A percentile compares a stretch with the other conserved stretches of the same genome.
phyloP scores from a whole-genome alignment of 2,888 invertebrate species.

The Lamellibrachia columna region DNA sequence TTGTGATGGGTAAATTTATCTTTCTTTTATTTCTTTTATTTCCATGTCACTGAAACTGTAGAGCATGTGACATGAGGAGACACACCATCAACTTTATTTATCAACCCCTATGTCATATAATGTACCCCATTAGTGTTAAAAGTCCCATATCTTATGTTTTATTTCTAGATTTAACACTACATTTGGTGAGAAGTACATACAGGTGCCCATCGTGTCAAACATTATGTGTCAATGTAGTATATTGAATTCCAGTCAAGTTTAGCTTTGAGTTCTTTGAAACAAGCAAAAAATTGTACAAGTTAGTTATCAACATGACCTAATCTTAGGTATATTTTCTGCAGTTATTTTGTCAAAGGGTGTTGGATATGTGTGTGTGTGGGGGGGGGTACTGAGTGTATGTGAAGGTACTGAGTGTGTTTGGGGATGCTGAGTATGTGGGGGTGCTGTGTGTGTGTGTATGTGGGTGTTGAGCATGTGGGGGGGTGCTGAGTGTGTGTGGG shows the following conservation, averaged over 20 bases:
- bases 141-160: neutral
- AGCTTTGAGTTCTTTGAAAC: neutral
- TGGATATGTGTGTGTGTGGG: neutral
- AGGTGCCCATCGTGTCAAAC: neutral
- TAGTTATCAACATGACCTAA: neutral
- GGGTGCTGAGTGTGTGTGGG: no score
- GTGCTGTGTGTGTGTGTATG: no score
- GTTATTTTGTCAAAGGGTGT: neutral
- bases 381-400: no score
- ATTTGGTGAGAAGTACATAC: neutral
- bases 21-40: no score
- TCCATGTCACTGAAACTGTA: no score
- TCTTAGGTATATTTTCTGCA: neutral
- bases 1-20: no score
- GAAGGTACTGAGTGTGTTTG: no score
- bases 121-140: neutral
- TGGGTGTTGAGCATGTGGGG: accelerated
- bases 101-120: no score
- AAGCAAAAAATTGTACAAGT: neutral
- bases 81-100: no score
- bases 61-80: no score
- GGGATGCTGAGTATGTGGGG: neutral
- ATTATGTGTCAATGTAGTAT: neutral
- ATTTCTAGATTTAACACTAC: neutral
- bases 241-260: neutral